These are phyloP conservation scores for Phenganax stokvisi DNA, from an alignment of 92 coral and sea anemone genomes.

Conservation along the genomic window DNA sequence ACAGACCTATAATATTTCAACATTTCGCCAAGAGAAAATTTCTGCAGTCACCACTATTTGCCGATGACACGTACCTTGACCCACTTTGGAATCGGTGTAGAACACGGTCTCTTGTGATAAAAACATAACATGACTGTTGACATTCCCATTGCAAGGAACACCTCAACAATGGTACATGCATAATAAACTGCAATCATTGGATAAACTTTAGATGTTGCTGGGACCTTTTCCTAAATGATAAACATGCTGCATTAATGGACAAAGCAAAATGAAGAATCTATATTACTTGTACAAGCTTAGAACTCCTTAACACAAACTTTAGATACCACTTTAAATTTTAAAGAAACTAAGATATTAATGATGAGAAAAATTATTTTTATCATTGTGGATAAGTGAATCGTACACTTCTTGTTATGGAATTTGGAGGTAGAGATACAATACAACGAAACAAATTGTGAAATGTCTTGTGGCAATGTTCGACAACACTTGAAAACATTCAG, in stretches of 20 bases:
- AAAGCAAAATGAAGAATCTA: too few relatives aligned
- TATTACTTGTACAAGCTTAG: neutral
- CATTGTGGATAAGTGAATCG: too few relatives aligned
- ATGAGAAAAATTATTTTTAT: too few relatives aligned
- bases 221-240: constrained; percentile 64
- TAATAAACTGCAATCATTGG: constrained; percentile 83
- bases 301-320: neutral
- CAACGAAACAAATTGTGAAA: too few relatives aligned
- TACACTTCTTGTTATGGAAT: too few relatives aligned
- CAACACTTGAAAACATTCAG: too few relatives aligned
- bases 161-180: constrained; percentile 86
- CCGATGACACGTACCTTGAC: constrained; percentile 51
- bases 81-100: constrained; percentile 77
- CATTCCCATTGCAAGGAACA: constrained; percentile 87
- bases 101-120: constrained; percentile 69
- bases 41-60: too few relatives aligned
- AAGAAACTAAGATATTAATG: too few relatives aligned
- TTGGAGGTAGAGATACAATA: too few relatives aligned
- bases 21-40: too few relatives aligned
- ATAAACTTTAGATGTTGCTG: constrained; percentile 79
- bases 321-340: neutral
- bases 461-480: too few relatives aligned
- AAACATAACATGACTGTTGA: constrained; percentile 83
- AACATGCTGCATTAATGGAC: neutral
- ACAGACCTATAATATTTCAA: too few relatives aligned